phyloP scores from a whole-genome alignment of 2,888 invertebrate genomes.

The Agriotes lineatus region DNA sequence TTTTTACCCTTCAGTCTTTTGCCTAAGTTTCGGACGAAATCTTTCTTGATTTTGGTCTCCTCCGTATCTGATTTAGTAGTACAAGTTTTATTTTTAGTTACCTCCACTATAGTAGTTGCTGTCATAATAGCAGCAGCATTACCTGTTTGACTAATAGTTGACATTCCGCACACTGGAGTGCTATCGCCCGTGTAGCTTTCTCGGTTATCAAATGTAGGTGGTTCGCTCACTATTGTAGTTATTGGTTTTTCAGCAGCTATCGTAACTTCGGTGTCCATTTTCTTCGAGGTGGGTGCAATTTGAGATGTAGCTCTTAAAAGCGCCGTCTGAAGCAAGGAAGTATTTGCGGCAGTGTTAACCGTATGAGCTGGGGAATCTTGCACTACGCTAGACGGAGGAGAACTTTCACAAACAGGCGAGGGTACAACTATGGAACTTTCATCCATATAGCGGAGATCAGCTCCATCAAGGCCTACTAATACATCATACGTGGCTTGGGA shows the following conservation, averaged over 20 bases:
- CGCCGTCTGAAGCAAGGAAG: constrained; percentile 80
- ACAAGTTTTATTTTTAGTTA: constrained; percentile 53
- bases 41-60: constrained; percentile 68
- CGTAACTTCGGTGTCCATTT: constrained; percentile 80
- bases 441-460: constrained; percentile 92
- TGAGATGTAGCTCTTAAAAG: constrained; percentile 76
- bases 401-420: constrained; percentile 84
- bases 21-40: constrained; percentile 87
- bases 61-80: constrained; percentile 57
- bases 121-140: constrained; percentile 64
- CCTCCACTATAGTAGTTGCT: constrained; percentile 58
- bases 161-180: constrained; percentile 60
- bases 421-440: constrained; percentile 88
- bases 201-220: constrained; percentile 56
- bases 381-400: constrained; percentile 76
- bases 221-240: constrained; percentile 71
- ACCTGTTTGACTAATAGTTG: constrained; percentile 68
- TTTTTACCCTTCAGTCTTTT: constrained; percentile 87
- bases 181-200: constrained; percentile 54
- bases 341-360: constrained; percentile 66
- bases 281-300: constrained; percentile 68
- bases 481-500: constrained; percentile 76
- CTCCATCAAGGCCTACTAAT: constrained; percentile 83
- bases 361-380: constrained; percentile 73
- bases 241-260: constrained; percentile 74